Base-by-base conservation (phyloP, 2,888 invertebrate species). In the Willowsia nigromaculata region DNA sequence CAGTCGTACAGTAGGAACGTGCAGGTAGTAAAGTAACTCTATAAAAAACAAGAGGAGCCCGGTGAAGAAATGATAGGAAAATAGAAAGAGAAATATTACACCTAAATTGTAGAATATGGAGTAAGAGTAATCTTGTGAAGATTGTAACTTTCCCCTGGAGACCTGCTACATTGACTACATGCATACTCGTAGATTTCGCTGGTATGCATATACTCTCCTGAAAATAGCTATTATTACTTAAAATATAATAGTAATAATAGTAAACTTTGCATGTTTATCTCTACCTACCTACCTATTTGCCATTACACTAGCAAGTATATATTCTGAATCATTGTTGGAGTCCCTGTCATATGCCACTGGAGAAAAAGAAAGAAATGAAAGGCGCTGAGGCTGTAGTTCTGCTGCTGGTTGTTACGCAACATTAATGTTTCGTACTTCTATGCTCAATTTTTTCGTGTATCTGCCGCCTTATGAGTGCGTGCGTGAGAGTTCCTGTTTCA, bases 131-230 rank as follows among this genome's bases (percentile, higher is more conserved):
- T 74, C 83, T 76, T 53, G 68, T 47, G 85, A 86, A 83, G 76
- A 82, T 86, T 87, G 82, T 81, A 81, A 74, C 71, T 87, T 87
- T 87, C 59, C 82, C 74, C 87, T 33, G 27, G 87, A 82, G 87
- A 87, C 71, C 81, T 76, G 56, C 25, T 22, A 11, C 56, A 18
- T 7, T 22, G 22, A 18, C 1, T 56, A 22, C 7, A 56, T 25
- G 11, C 50, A 50, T 37, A 9, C 37, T 37, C 27, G 7, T 15
- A 22, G 25, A 13, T 30, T 27, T 56, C 18, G 18, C n/a, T 30
- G 37, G 50, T 50, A n/a, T 50, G 3, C 2, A 56, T 22, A 56
- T 6, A 40, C n/a, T 27, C 81, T 43, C 18, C 62, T 81, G 9
- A 15, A 40, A 62, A 40, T 43, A 9, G 33, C 40, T 3, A 18